Base-by-base conservation (phyloP, 1,140 invertebrate species). In the Atta colombica region DNA sequence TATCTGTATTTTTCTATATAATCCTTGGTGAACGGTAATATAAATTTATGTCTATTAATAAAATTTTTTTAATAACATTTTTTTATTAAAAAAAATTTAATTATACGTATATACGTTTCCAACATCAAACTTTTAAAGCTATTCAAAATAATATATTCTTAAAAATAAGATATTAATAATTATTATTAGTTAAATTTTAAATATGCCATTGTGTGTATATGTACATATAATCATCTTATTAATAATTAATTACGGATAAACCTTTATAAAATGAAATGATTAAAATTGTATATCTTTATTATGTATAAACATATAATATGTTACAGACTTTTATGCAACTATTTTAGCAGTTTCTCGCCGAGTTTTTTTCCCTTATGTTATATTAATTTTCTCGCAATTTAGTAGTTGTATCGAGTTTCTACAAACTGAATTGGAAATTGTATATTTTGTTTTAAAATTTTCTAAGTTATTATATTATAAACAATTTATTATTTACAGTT, bases 41-140 rank as follows among this genome's bases (percentile, higher is more conserved):
- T n/a, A 18, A 72, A 53, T n/a, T 75, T 77, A 28, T 49, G 25
- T 63, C 7, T 63, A 45, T 25, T 49, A 77, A 63, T n/a, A 28
- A 65, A 2, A 49, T 21, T 28, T 31, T 49, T 63, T 0, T 12
- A 25, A 25, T 25, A 25, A 16, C 16, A 16, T 53, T 65, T 65
- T 16, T 51, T 51, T 0, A 25, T 12, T 12, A 3, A 0, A 7
- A 8, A 65, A 65, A 35, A 14, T 53, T 35, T 10, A 58, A 25
- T 75, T 60, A 25, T 66, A 16, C 39, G 16, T 45, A 45, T 28
- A 78, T 66, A 8, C 2, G 1, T 53, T 35, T 53, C 14, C 18
- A 55, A 66, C 66, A 68, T 68, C 3, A 12, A 68, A 53, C 1
- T 53, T 51, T 31, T 31, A 49, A 49, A 28, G 39, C 7, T 66